Evolutionary conservation across 1,140 invertebrate genomes (phyloP).

Genomic region (Macrobrachium nipponense): DNA sequence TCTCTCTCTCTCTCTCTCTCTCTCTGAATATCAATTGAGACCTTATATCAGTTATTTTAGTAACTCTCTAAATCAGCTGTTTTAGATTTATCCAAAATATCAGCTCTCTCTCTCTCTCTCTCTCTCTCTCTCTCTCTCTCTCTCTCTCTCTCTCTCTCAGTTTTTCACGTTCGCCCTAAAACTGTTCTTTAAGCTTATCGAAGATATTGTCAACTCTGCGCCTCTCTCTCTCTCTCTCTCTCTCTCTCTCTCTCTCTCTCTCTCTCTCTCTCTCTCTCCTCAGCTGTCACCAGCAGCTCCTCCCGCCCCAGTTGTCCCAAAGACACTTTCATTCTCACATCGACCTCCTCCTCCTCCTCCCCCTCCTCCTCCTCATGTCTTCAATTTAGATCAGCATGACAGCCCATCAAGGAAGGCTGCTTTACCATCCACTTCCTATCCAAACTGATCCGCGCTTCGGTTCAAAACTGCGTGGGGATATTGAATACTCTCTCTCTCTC

Average conservation of each 20-base stretch:
- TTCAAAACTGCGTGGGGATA: neutral
- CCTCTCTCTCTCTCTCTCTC: neutral
- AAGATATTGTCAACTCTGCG: neutral
- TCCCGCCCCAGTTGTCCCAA: neutral
- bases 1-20: conserved; percentile 11
- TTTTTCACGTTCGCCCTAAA: no score
- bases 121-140: no score
- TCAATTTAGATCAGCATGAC: no score
- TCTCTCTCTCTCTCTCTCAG: no score
- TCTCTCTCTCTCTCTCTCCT: neutral
- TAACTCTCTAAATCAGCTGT: no score
- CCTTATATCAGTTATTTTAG: no score
- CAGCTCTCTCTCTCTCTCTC: no score
- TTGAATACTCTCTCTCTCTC: no score
- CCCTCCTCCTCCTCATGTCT: neutral
- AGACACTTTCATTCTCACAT: neutral
- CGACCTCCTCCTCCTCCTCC: neutral
- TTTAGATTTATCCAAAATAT: no score
- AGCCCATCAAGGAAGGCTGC: no score
- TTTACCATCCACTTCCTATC: no score
- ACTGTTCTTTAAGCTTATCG: neutral
- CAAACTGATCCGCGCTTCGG: neutral
- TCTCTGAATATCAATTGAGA: neutral
- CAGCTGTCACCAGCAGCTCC: neutral
- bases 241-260: neutral